Conservation (phyloP, 2,888 invertebrate species). For the Campoplex capitator region DNA sequence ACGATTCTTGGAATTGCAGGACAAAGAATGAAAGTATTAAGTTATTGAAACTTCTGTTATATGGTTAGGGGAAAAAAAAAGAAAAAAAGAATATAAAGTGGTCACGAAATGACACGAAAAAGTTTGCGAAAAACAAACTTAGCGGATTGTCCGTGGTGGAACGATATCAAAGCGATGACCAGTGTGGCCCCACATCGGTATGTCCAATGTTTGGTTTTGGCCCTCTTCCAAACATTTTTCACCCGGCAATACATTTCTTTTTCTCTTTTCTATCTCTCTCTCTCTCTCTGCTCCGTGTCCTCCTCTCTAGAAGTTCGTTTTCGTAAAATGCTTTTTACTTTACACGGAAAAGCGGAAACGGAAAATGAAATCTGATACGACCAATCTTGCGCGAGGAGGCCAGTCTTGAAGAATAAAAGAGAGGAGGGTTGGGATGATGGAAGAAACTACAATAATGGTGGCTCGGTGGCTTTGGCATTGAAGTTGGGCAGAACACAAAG, state of each 20-base stretch:
- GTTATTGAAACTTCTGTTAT: not conserved
- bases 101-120: not conserved
- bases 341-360: conserved; percentile 27
- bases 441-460: conserved; percentile 19
- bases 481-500: conserved; percentile 35
- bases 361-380: conserved; percentile 61
- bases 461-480: conserved; percentile 38
- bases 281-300: not conserved
- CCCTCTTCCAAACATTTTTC: conserved; percentile 47
- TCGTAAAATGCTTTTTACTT: conserved; percentile 28
- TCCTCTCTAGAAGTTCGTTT: not conserved
- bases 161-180: conserved; percentile 8
- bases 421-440: conserved; percentile 37
- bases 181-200: not conserved
- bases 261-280: not conserved
- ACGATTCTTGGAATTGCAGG: not conserved
- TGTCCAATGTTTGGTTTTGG: conserved; percentile 4
- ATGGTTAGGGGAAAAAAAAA: not conserved
- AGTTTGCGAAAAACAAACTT: conserved; percentile 15
- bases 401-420: conserved; percentile 22
- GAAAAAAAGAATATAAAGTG: not conserved
- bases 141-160: not conserved
- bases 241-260: conserved; percentile 9
- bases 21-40: not conserved
- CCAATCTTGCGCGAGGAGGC: conserved; percentile 1